Evolutionary conservation across 1,140 invertebrate genomes (phyloP).

Genomic region (Atta texana): DNA sequence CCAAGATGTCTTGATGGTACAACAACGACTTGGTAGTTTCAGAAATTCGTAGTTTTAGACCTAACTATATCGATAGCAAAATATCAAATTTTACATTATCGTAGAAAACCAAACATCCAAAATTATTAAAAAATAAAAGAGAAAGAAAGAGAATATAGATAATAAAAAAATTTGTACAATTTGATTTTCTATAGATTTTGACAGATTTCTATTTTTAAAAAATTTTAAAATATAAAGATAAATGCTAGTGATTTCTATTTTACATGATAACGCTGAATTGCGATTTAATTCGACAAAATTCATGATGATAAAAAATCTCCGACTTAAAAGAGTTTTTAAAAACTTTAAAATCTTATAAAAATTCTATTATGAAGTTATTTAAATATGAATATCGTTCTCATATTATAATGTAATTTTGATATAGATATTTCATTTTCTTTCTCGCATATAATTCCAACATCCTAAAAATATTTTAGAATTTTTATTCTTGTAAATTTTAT

Average conservation of each 20-base stretch:
- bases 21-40: constrained; percentile 46
- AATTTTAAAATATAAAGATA: background rate
- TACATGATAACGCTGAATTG: background rate
- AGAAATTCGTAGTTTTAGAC: constrained; percentile 39
- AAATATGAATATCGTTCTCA: background rate
- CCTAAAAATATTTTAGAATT: background rate
- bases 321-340: constrained; percentile 8
- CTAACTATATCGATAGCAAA: constrained; percentile 15
- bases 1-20: constrained; percentile 23
- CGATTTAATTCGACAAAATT: background rate
- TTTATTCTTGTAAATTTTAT: background rate
- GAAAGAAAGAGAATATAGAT: too few relatives aligned
- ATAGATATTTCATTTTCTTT: background rate
- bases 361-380: background rate
- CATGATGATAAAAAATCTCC: background rate
- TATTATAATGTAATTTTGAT: constrained; percentile 28
- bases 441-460: background rate
- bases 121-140: background rate
- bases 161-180: background rate
- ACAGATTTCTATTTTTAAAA: background rate
- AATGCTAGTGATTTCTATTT: background rate
- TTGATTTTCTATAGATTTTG: background rate
- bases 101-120: background rate
- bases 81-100: background rate
- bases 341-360: constrained; percentile 9